Evolutionary conservation across 2,113 vertebrate genomes (phyloP).

Genomic region (Etia nguti): DNA sequence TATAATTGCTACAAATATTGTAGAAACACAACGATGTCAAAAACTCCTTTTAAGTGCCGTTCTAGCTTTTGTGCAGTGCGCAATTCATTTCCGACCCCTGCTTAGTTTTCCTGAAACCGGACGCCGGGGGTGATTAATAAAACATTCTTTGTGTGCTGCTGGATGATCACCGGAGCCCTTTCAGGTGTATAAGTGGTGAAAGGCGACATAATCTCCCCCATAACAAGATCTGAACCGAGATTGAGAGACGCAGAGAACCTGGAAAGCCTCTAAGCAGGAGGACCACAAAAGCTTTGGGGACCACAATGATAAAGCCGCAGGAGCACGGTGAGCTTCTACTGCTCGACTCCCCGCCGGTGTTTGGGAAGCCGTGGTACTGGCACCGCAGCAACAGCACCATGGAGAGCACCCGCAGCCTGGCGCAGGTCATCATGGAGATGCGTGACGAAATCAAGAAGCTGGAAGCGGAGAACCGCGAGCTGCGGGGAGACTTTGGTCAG

Average conservation of each 20-base stretch:
- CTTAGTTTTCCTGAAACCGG: conserved; percentile 76
- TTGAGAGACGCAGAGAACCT: conserved; percentile 37
- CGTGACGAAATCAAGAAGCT: conserved; percentile 80
- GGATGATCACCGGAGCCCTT: conserved; percentile 60
- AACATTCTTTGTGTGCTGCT: conserved; percentile 72
- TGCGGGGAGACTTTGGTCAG: conserved; percentile 67
- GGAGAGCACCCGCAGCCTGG: conserved; percentile 77
- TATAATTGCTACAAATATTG: background rate
- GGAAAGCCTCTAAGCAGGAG: background rate
- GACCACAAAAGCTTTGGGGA: background rate
- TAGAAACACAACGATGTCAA: background rate
- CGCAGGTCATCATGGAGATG: conserved; percentile 84
- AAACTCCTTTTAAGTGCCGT: background rate
- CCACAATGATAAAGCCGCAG: conserved; percentile 57
- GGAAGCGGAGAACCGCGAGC: conserved; percentile 81
- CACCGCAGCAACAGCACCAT: conserved; percentile 64
- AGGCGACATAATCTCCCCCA: conserved; percentile 67
- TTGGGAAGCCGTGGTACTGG: conserved; percentile 71
- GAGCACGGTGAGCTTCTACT: background rate
- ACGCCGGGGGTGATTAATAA: conserved; percentile 83
- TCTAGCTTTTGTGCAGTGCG: conserved; percentile 8
- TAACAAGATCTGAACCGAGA: conserved; percentile 57
- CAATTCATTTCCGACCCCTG: conserved; percentile 64
- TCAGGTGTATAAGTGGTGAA: conserved; percentile 72
- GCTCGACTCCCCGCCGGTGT: conserved; percentile 33